Evolutionary conservation across 2,888 invertebrate genomes (phyloP).

Genomic region (Digitonthophagus gazella): DNA sequence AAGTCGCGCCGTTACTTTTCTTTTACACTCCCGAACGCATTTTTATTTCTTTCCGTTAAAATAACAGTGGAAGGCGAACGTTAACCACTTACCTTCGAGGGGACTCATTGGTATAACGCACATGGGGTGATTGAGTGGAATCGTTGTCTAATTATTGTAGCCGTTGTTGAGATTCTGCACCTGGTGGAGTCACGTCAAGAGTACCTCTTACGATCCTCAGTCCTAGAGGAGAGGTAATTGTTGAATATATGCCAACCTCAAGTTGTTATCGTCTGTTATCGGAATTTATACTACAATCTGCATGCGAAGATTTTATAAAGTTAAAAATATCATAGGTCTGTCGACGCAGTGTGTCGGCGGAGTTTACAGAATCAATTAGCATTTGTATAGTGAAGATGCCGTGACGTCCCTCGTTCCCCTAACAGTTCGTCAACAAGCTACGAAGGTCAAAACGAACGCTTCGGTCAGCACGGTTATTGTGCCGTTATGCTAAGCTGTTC

Average conservation of each 20-base stretch:
- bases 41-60: not conserved
- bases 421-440: not conserved
- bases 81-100: not conserved
- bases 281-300: not conserved
- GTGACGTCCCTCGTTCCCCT: slow-evolving; percentile 1
- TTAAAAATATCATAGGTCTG: not conserved
- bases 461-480: not conserved
- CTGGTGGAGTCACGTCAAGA: not conserved
- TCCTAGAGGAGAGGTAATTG: too few relatives aligned
- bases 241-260: not conserved
- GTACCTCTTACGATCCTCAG: too few relatives aligned
- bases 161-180: not conserved
- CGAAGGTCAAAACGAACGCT: not conserved
- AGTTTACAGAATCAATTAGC: slow-evolving; percentile 15
- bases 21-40: not conserved
- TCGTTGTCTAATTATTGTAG: not conserved
- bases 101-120: not conserved
- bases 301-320: too few relatives aligned
- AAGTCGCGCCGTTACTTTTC: not conserved
- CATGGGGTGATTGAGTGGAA: not conserved
- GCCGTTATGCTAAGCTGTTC: not conserved
- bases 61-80: not conserved
- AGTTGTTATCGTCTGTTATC: not conserved
- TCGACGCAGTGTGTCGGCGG: not conserved
- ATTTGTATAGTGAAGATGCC: slow-evolving; percentile 14